Evolutionary conservation across 2,888 invertebrate species (phyloP), one percentile per base, ranked within the genome.

Genomic region (Melinaea menophilus): DNA sequence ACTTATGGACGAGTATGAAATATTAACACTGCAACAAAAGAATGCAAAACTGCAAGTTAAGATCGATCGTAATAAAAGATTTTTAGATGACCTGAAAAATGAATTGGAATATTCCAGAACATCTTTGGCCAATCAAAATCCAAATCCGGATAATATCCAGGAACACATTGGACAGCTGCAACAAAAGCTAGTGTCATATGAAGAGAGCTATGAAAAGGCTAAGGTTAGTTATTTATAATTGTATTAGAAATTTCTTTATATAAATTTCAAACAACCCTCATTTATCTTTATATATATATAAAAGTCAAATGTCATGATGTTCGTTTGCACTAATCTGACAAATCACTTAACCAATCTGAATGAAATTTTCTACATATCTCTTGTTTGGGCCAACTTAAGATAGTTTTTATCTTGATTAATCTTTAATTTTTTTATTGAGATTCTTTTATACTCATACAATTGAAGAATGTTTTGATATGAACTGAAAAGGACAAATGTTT

Each of bases 141-240:
- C 86, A 0, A 87, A 81, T 66, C 85, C 87, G 0, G 83, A 82
- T 4, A 84, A 80, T 64, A 80, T 89, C 47, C 79, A 81, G 46
- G 89, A 90, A 13, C 75, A 78, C 67, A 81, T 88, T 3, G 76
- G 84, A n/a, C 84, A 85, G 72, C 69, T 85, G 74, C 85, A 81
- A 62, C 84, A 81, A 65, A 90, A 89, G 61, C 76, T 90, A 0
- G 77, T 73, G 7, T 82, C 83, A 0, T 91, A 90, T 74, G 88
- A 89, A 65, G 85, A 88, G 61, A 87, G 78, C 64, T 85, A 77
- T 68, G 81, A 81, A 11, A 84, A 83, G 56, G 81, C 84, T 2
- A 86, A 81, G 82, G 91, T 91, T 74, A 62, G 33, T 45, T 13
- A 22, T 48, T n/a, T 2, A 0, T 13, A 22, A 51, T 51, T 7